Base-by-base conservation (phyloP, 2,797 vertebrate species). In the Argyrosomus regius region DNA sequence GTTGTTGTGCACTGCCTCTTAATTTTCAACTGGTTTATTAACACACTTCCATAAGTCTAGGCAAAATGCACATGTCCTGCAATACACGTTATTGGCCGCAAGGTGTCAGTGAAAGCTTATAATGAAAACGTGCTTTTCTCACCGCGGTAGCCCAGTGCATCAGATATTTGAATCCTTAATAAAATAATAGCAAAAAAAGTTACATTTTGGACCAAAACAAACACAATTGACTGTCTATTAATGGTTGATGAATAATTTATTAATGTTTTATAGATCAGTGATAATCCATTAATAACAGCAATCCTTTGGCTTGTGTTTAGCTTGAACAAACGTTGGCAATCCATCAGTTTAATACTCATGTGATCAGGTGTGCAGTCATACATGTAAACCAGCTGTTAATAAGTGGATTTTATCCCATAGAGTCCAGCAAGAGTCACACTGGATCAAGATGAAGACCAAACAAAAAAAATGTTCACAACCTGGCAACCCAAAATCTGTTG, bases 71-170 rank as follows among this genome's bases (percentile, higher is more conserved):
- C 3, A 60, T 4, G 11, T 12, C 12, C 14, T 76, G 69, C 57
- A 85, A 50, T 83, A 58, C 16, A 2, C 41, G 1, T n/a, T 59
- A 22, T 26, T 62, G 20, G 5, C 84, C 92, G 90, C 78, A 65
- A 28, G 81, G 26, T 75, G 78, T 24, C 75, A 80, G 56, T 77
- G 8, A 79, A 83, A 20, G 1, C 13, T 12, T 1, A 6, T 20
- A 22, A 52, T 60, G 17, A 58, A 65, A 31, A 24, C 5, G 3
- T 5, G 18, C 6, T 26, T 62, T 18, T 41, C 14, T 22, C 3
- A 8, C 13, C 1, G 6, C 18, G 39, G 11, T 0, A 28, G 14
- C 28, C 2, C 14, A 46, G 9, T 1, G 3, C 7, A 0, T 50
- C 35, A 50, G 50, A 11, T 9, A 10, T 3, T 24, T 52, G 0